Percentiles rank a stretch among this genome's conserved stretches.
Conservation (phyloP, 2,888 invertebrate species). For the Ischnus inquisitorius region DNA sequence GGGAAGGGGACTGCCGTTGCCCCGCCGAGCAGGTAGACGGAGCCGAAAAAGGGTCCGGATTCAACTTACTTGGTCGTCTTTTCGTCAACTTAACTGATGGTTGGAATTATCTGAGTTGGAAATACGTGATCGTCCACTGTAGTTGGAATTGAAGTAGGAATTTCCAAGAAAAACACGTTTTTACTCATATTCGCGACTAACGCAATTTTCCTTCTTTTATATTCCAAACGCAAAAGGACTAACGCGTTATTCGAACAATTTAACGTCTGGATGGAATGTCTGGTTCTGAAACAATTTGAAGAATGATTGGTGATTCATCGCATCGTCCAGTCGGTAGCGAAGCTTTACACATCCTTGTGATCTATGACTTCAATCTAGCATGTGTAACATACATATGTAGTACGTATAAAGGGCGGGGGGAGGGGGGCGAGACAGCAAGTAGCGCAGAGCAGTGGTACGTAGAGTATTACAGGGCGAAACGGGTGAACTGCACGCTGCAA, state of each 20-base stretch:
- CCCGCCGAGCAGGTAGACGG: no score
- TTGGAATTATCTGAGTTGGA: no score
- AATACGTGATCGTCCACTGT: no score
- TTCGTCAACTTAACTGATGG: no score
- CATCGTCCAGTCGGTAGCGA: neutral
- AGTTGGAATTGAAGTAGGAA: no score
- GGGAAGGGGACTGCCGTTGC: no score
- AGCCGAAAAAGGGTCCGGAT: no score
- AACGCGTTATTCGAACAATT: neutral
- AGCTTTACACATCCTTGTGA: constrained; percentile 37
- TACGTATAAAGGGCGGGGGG: neutral
- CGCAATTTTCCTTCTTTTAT: neutral
- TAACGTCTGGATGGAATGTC: no score
- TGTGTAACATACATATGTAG: constrained; percentile 28
- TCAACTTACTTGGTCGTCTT: no score
- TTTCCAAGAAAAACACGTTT: no score
- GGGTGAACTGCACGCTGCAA: constrained; percentile 36
- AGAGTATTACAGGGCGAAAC: constrained; percentile 16
- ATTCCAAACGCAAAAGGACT: neutral
- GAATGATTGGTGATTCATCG: neutral
- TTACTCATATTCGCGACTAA: no score
- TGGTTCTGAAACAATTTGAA: neutral
- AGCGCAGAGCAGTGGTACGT: neutral
- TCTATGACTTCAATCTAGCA: constrained; percentile 52
- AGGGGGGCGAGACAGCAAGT: constrained; percentile 17